Percentiles rank a stretch among this genome's conserved stretches.
Conservation (phyloP, 2,888 invertebrate species). For the Rhopalosiphum nymphaeae region DNA sequence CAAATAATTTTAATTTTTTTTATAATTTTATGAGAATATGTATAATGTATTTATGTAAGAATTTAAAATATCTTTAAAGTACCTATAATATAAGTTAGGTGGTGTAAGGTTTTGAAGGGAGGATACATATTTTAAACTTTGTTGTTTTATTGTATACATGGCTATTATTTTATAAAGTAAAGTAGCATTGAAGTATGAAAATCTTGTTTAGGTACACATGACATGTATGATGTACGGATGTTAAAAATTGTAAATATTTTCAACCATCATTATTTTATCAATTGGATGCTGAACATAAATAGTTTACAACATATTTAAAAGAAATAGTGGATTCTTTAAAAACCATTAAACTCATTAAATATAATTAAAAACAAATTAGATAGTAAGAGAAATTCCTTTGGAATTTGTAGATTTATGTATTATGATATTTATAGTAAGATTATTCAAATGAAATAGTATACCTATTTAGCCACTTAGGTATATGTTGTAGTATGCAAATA, state of each 20-base stretch:
- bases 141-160: background rate
- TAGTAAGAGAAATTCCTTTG: background rate
- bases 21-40: background rate
- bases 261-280: background rate
- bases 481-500: background rate
- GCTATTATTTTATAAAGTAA: background rate
- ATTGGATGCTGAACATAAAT: background rate
- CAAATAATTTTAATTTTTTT: background rate
- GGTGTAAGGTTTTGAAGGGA: background rate
- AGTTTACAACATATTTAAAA: background rate
- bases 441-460: background rate
- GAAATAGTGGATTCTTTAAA: background rate
- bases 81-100: background rate
- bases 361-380: background rate
- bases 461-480: background rate
- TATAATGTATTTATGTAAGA: background rate
- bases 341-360: background rate
- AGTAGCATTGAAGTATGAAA: background rate
- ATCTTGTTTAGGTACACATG: background rate
- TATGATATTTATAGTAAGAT: background rate
- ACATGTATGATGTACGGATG: background rate
- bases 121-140: background rate
- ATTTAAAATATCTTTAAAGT: background rate
- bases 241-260: background rate
- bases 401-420: background rate